Conservation (phyloP, 1,140 invertebrate genomes). For the Odontomachus brunneus region DNA sequence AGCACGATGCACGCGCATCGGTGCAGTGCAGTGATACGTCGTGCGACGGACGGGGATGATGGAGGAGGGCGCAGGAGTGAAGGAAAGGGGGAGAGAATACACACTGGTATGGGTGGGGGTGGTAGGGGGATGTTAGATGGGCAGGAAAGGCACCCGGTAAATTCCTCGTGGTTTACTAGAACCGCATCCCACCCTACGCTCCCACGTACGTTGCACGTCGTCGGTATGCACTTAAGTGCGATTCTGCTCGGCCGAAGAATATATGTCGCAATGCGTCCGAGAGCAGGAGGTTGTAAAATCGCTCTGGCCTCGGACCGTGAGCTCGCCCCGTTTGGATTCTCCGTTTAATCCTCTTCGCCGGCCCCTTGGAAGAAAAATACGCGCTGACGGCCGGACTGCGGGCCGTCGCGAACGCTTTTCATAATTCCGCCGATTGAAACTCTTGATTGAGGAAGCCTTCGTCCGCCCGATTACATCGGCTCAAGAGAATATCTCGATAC, state of each 20-base stretch:
- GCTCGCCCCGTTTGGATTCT: neutral
- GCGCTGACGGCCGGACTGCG: neutral
- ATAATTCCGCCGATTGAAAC: neutral
- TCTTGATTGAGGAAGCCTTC: neutral
- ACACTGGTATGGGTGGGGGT: neutral
- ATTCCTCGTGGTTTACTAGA: slow-evolving; percentile 69
- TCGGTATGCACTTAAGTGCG: slow-evolving; percentile 65
- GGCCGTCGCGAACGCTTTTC: neutral
- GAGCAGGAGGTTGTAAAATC: slow-evolving; percentile 33
- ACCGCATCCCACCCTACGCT: slow-evolving; percentile 32
- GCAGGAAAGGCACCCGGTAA: slow-evolving; percentile 56
- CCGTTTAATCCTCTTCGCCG: neutral
- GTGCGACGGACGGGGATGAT: neutral
- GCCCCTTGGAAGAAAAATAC: neutral
- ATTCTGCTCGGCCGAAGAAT: slow-evolving; percentile 59
- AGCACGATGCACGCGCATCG: neutral
- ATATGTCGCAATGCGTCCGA: slow-evolving; percentile 36
- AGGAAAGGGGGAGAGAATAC: neutral
- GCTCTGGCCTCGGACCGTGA: neutral
- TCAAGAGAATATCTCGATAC: neutral
- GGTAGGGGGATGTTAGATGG: slow-evolving; percentile 12
- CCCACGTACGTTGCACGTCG: slow-evolving; percentile 37
- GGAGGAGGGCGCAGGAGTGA: neutral
- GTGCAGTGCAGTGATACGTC: slow-evolving; percentile 7
- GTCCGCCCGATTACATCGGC: too few relatives aligned